Evolutionary conservation across 2,888 invertebrate species (phyloP).

Genomic region (Stratiomys singularior): DNA sequence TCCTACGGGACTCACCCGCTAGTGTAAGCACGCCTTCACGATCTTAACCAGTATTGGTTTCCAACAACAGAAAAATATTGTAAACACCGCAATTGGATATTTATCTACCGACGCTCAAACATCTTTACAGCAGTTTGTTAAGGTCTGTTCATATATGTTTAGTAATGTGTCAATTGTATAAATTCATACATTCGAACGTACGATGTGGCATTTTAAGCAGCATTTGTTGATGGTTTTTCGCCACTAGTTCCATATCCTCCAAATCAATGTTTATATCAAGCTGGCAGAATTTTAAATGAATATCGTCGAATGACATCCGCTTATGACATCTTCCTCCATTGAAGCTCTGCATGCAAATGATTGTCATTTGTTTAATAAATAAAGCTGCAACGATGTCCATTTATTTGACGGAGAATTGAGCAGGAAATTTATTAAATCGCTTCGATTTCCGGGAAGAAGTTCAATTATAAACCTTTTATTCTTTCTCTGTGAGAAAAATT

Average conservation of each 20-base stretch:
- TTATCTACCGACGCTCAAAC: constrained; percentile 7
- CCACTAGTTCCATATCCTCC: not conserved
- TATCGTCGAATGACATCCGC: constrained; percentile 28
- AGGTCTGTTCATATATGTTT: constrained; percentile 8
- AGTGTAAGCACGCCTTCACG: too few species aligned
- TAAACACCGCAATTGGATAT: constrained; percentile 9
- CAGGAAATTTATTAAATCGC: not conserved
- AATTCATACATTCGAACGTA: not conserved
- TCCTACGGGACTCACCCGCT: too few species aligned
- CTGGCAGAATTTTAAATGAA: constrained; percentile 33
- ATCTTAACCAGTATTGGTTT: too few species aligned
- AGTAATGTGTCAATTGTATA: not conserved
- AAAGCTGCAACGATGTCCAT: constrained; percentile 17
- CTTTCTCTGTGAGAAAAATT: too few species aligned
- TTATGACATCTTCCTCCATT: constrained; percentile 18
- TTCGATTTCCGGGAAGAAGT: not conserved
- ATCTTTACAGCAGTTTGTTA: not conserved
- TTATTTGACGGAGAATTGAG: not conserved
- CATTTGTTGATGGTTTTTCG: not conserved
- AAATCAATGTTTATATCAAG: constrained; percentile 18
- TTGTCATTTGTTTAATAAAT: constrained; percentile 32
- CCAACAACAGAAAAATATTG: not conserved
- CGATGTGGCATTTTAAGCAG: not conserved
- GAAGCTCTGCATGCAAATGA: constrained; percentile 9
- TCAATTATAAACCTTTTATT: too few species aligned